Evolutionary conservation across 2,888 invertebrate genomes (phyloP), one percentile per base, ranked within the genome.

Genomic region (Pimpla rufipes): DNA sequence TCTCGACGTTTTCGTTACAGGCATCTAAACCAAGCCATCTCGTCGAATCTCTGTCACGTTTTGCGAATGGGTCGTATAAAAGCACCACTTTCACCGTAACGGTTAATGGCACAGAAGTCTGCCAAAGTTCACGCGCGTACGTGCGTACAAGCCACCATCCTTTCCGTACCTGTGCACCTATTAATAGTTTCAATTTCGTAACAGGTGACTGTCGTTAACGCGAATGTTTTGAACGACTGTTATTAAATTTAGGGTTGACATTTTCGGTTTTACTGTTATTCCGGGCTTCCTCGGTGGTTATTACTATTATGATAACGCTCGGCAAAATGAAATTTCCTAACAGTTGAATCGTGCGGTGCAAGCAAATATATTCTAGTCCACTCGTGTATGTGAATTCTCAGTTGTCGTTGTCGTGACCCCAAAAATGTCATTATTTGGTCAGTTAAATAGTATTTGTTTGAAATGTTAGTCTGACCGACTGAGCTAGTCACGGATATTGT

Each of bases 111-210:
- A 40, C 21, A 62, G 40, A 64, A 66, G 16, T 67, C n/a, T n/a
- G 45, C n/a, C 16, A 50, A 37, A 57, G 23, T 68, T 59, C 18
- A 47, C 57, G 11, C 10, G 35, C 29, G 42, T 67, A 18, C 18
- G 55, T n/a, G n/a, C 47, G 59, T 67, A n/a, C 70, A 37, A 21
- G 42, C 71, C 4, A 8, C n/a, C 7, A 29, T 70, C 35, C 47
- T 10, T 52, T 47, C 6, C 2, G 23, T 45, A 57, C 57, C n/a
- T n/a, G 50, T 45, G 21, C 67, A 57, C 37, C 73, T 66, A 52
- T 55, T 71, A 67, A 67, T 57, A 45, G 50, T 73, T 66, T 73
- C 47, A 66, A 79, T 79, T 57, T 73, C 66, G 73, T 73, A 67
- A 67, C 66, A 73, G 73, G 57, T 57, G 79, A 57, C 37, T 11